Percentiles rank a stretch among this genome's conserved stretches.
Evolutionary conservation across 2,797 vertebrate genomes (phyloP).

Genomic region (Monodelphis domestica): DNA sequence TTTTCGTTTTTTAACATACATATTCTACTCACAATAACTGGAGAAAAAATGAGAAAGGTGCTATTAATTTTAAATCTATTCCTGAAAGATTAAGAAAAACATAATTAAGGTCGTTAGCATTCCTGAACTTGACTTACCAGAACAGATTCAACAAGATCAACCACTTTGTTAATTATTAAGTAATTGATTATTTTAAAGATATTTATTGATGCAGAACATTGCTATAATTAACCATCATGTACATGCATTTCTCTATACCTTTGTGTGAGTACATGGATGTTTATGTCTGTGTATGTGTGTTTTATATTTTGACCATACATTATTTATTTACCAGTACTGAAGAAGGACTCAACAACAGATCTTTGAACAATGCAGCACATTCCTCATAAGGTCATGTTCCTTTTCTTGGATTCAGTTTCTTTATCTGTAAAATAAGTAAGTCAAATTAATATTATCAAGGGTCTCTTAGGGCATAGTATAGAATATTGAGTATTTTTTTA

Average conservation of each 20-base stretch:
- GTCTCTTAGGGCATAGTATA: not conserved
- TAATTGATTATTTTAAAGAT: conserved; percentile 46
- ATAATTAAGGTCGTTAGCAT: conserved; percentile 25
- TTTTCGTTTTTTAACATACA: conserved; percentile 1
- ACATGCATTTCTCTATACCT: too few species aligned
- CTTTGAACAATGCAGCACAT: not conserved
- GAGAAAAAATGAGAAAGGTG: not conserved
- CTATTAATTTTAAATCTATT: conserved; percentile 25
- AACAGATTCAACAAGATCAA: not conserved
- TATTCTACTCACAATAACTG: not conserved
- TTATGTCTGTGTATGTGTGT: not conserved
- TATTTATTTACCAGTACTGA: not conserved
- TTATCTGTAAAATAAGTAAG: not conserved
- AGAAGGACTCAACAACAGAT: not conserved
- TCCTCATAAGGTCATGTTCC: not conserved
- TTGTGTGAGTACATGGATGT: too few species aligned
- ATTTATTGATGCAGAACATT: not conserved
- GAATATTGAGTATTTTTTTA: not conserved
- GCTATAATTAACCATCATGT: not conserved
- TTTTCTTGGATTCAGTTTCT: not conserved
- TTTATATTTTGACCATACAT: not conserved
- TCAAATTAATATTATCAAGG: not conserved
- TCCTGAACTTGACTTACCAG: conserved; percentile 21
- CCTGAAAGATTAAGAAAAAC: conserved; percentile 9
- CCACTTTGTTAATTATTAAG: conserved; percentile 27